These are phyloP conservation scores for Trimorus sp. DNA, from an alignment of 2,888 invertebrate species.

Conservation along the genomic window DNA sequence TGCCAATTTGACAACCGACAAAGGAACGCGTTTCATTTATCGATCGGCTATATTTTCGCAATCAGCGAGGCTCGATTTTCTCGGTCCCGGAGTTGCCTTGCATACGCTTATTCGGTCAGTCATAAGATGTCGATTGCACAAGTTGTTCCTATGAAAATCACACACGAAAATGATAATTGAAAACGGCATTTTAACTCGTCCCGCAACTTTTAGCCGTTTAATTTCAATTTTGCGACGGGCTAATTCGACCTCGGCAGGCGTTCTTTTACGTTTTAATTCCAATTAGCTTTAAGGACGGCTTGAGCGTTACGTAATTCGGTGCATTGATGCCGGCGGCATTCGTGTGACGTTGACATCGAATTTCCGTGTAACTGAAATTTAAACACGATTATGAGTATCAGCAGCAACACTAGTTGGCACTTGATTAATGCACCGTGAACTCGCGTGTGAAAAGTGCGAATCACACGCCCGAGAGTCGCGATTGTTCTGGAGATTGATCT, in stretches of 20 bases:
- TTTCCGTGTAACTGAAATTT: conserved; percentile 38
- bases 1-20: conserved; percentile 18
- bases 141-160: too few species aligned
- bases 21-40: conserved; percentile 21
- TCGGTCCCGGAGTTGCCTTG: neutral
- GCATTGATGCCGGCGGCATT: conserved; percentile 4
- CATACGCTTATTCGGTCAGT: too few species aligned
- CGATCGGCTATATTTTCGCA: neutral
- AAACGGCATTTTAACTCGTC: neutral
- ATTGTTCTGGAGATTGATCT: conserved; percentile 33
- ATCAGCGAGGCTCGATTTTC: conserved; percentile 1
- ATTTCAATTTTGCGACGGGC: conserved; percentile 34
- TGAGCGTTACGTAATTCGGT: conserved; percentile 21
- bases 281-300: conserved; percentile 18
- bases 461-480: conserved; percentile 30
- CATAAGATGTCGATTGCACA: too few species aligned
- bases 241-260: conserved; percentile 12
- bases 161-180: too few species aligned
- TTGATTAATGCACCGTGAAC: conserved; percentile 40
- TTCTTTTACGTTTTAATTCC: conserved; percentile 26
- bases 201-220: conserved; percentile 40
- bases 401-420: conserved; percentile 24
- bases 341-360: conserved; percentile 30
- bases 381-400: conserved; percentile 48
- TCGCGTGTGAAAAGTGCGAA: conserved; percentile 32